These are phyloP conservation scores for Epicauta chinensis DNA, from an alignment of 1,140 invertebrate genomes.

Conservation along the genomic window DNA sequence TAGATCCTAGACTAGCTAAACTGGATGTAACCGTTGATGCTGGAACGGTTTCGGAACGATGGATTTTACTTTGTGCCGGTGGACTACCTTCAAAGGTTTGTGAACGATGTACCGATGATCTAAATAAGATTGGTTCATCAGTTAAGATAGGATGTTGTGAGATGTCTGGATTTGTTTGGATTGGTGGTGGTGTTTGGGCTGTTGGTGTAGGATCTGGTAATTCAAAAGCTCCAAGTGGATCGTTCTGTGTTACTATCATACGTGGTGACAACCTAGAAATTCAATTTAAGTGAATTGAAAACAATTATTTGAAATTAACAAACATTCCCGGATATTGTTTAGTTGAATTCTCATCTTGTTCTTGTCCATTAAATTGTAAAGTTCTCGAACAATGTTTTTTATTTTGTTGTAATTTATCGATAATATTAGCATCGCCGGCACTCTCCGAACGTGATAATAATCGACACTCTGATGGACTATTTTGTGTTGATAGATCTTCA, in stretches of 20 bases:
- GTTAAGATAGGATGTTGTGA: conserved; percentile 21
- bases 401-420: conserved; percentile 59
- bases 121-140: conserved; percentile 36
- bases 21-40: conserved; percentile 66
- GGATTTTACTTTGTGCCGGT: conserved; percentile 48
- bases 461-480: conserved; percentile 50
- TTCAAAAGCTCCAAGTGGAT: conserved; percentile 78
- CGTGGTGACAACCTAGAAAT: conserved; percentile 55
- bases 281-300: background rate
- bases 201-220: conserved; percentile 41
- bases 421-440: conserved; percentile 66
- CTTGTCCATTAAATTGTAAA: conserved; percentile 42
- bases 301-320: background rate
- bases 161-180: conserved; percentile 10
- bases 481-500: conserved; percentile 41
- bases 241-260: conserved; percentile 82
- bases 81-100: conserved; percentile 56
- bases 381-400: conserved; percentile 35
- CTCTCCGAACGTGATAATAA: conserved; percentile 59
- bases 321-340: conserved; percentile 43
- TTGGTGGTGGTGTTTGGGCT: conserved; percentile 25
- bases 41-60: conserved; percentile 77
- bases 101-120: conserved; percentile 41
- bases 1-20: conserved; percentile 67
- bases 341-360: conserved; percentile 30